phyloP scores from a whole-genome alignment of 2,888 invertebrate genomes.

The Microplitis manilae region DNA sequence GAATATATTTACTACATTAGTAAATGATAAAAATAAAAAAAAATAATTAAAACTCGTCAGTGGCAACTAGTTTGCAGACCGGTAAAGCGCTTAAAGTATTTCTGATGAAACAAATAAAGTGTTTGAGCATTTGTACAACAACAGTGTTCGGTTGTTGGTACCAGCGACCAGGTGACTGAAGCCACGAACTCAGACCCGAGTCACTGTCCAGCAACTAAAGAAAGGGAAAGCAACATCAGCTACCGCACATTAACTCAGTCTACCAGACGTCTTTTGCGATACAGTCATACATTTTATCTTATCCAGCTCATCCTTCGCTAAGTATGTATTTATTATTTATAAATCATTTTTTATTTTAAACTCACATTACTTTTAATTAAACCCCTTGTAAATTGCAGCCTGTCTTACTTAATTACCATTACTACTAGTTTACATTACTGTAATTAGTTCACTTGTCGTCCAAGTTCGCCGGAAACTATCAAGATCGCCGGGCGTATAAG shows the following conservation, averaged over 20 bases:
- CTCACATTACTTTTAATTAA: neutral
- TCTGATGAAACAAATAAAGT: conserved; percentile 25
- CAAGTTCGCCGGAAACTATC: neutral
- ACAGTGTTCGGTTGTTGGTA: neutral
- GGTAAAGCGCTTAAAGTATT: conserved; percentile 9
- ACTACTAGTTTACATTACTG: neutral
- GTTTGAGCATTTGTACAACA: conserved; percentile 11
- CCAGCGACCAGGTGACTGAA: conserved; percentile 35
- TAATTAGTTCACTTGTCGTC: neutral
- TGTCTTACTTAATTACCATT: neutral
- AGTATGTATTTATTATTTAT: conserved; percentile 11
- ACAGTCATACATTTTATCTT: conserved; percentile 45
- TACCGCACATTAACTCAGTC: conserved; percentile 54
- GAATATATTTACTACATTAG: neutral
- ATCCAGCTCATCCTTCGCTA: conserved; percentile 34
- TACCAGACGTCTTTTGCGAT: conserved; percentile 48
- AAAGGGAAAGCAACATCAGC: conserved; percentile 62
- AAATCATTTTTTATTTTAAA: neutral
- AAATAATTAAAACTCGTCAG: conserved; percentile 25
- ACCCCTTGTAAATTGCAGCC: neutral
- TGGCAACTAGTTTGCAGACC: conserved; percentile 41
- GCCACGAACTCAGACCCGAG: conserved; percentile 17
- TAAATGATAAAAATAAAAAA: conserved; percentile 8
- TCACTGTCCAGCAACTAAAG: conserved; percentile 54
- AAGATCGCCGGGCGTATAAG: neutral